A percentile compares a stretch with the other conserved stretches of the same genome.
phyloP scores from a whole-genome alignment of 2,113 vertebrate genomes.

The Hydrochoerus hydrochaeris region DNA sequence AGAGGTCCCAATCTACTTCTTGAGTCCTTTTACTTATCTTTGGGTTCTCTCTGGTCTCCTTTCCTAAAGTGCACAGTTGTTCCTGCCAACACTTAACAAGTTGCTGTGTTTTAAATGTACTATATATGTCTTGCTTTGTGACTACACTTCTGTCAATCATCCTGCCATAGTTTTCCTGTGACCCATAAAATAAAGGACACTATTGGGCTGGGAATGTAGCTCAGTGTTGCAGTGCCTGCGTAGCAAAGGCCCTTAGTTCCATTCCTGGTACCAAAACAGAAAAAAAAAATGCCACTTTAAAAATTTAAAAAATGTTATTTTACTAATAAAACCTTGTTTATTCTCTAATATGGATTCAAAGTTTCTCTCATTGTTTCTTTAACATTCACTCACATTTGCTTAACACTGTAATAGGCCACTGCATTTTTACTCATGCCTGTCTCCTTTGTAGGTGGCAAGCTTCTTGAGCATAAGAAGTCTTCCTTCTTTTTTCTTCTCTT shows the following conservation, averaged over 20 bases:
- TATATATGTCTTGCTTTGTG: neutral
- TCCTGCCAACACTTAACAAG: neutral
- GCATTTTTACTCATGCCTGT: neutral
- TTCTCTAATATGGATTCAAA: neutral
- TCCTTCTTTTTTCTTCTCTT: neutral
- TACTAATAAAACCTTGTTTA: neutral
- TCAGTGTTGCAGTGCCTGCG: neutral
- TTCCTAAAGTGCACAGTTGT: neutral
- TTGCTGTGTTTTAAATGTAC: neutral
- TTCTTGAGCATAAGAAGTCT: conserved; percentile 1
- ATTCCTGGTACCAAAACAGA: neutral
- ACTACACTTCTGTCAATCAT: neutral
- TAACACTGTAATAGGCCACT: neutral
- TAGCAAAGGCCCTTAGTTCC: neutral
- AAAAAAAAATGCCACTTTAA: neutral
- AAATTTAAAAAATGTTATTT: neutral
- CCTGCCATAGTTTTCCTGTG: neutral
- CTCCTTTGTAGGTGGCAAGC: neutral
- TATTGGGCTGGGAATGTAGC: neutral
- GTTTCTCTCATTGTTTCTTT: neutral
- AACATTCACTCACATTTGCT: neutral
- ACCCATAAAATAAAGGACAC: neutral
- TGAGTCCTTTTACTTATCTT: neutral
- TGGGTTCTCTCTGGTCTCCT: neutral
- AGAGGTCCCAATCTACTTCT: neutral